phyloP scores from a whole-genome alignment of 2,888 invertebrate genomes.

The Fragum fragum region DNA sequence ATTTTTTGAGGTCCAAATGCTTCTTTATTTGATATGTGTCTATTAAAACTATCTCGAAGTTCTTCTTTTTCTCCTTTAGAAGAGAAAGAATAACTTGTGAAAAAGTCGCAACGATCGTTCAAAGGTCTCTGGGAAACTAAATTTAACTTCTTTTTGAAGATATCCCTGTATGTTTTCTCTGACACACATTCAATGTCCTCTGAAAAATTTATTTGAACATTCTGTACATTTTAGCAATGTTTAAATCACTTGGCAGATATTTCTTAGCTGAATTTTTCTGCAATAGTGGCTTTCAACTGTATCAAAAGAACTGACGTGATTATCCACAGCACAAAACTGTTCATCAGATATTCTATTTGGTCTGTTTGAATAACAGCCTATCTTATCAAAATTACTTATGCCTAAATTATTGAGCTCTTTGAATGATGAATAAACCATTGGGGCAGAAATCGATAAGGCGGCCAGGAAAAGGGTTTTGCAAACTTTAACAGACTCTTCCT shows the following conservation, averaged over 20 bases:
- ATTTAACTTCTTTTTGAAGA: conserved; percentile 40
- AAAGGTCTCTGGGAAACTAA: conserved; percentile 30
- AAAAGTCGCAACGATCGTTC: conserved; percentile 47
- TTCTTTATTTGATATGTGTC: conserved; percentile 32
- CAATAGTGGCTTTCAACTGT: conserved; percentile 52
- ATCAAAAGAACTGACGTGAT: conserved; percentile 40
- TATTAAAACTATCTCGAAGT: background rate
- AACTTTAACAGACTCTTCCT: background rate
- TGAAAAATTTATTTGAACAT: conserved; percentile 24
- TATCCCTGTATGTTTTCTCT: conserved; percentile 16
- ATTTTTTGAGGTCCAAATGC: background rate
- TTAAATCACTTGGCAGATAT: conserved; percentile 29
- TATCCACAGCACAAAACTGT: background rate
- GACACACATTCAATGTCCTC: background rate
- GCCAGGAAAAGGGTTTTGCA: conserved; percentile 41
- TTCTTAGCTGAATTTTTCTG: conserved; percentile 29
- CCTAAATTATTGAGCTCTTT: conserved; percentile 9
- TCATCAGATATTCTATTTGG: conserved; percentile 24
- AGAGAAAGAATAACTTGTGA: conserved; percentile 9
- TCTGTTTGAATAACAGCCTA: conserved; percentile 25
- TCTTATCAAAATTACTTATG: conserved; percentile 23
- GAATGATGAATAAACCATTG: conserved; percentile 13
- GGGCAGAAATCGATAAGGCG: conserved; percentile 33
- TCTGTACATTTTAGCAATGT: conserved; percentile 26
- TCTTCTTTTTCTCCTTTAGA: conserved; percentile 1